These are phyloP conservation scores for Agapornis roseicollis DNA, from an alignment of 2,113 vertebrate genomes.

Conservation along the genomic window DNA sequence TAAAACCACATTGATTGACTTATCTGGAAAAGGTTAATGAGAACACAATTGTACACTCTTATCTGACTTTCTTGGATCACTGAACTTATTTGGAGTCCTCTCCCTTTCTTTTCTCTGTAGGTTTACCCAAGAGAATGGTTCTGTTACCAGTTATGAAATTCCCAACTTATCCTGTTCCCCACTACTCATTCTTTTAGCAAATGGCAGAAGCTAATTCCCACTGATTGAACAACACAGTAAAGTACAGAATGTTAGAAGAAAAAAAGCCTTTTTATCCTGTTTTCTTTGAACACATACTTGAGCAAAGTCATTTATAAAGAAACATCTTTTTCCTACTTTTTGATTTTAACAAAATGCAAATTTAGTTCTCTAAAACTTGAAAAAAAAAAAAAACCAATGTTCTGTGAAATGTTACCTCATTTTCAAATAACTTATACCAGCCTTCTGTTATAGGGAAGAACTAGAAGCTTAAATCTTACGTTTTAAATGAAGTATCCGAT, in stretches of 20 bases:
- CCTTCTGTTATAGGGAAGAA: constrained; percentile 84
- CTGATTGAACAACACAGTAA: constrained; percentile 78
- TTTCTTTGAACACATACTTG: constrained; percentile 85
- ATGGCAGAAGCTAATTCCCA: constrained; percentile 81
- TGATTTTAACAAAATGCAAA: constrained; percentile 88
- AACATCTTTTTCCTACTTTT: constrained; percentile 85
- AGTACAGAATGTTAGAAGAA: constrained; percentile 85
- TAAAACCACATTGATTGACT: constrained; percentile 64
- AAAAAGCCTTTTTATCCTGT: constrained; percentile 79
- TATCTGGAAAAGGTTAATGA: constrained; percentile 77
- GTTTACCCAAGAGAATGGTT: constrained; percentile 99
- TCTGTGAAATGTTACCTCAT: constrained; percentile 99
- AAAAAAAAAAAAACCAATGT: constrained; percentile 94
- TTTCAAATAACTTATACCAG: constrained; percentile 90
- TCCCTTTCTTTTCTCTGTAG: constrained; percentile 95
- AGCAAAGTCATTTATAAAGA: constrained; percentile 88
- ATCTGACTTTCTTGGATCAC: constrained; percentile 74
- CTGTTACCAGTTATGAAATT: constrained; percentile 99
- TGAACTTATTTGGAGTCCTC: constrained; percentile 91
- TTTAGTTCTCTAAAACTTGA: constrained; percentile 96
- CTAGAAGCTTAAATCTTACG: constrained; percentile 79
- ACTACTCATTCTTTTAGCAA: constrained; percentile 99
- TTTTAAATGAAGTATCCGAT: constrained; percentile 82
- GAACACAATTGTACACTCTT: constrained; percentile 71
- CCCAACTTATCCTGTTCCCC: constrained; percentile 95